Evolutionary conservation across 2,113 vertebrate species (phyloP).

Genomic region (Acanthisitta chloris): DNA sequence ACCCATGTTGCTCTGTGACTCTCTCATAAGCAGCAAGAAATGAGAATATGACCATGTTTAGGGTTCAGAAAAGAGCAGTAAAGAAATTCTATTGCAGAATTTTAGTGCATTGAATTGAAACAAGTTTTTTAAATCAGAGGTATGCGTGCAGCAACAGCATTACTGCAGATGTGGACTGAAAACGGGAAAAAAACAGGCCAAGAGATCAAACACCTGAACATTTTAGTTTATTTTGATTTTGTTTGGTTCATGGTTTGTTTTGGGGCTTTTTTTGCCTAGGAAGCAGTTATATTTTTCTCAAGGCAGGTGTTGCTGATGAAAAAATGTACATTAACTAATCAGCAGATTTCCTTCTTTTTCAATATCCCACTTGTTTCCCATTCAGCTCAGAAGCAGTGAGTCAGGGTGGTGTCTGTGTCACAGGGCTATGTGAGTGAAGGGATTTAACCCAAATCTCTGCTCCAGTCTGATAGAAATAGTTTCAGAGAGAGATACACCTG

Average conservation of each 20-base stretch:
- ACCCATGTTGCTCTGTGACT: background rate
- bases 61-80: background rate
- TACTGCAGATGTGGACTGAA: background rate
- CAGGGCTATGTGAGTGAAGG: background rate
- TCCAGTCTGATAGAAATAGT: background rate
- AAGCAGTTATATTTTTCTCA: background rate
- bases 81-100: background rate
- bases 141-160: background rate
- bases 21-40: background rate
- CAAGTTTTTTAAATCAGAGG: background rate
- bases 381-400: background rate
- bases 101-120: background rate
- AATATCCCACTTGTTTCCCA: rapidly evolving
- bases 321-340: background rate
- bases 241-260: background rate
- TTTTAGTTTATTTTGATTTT: background rate
- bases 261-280: background rate
- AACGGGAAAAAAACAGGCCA: background rate
- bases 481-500: background rate
- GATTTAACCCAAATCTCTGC: background rate
- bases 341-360: background rate
- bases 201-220: background rate
- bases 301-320: background rate
- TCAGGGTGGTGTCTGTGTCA: background rate
- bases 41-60: background rate